Base-by-base conservation (phyloP, 2,888 invertebrate species). In the Coenonympha arcania region DNA sequence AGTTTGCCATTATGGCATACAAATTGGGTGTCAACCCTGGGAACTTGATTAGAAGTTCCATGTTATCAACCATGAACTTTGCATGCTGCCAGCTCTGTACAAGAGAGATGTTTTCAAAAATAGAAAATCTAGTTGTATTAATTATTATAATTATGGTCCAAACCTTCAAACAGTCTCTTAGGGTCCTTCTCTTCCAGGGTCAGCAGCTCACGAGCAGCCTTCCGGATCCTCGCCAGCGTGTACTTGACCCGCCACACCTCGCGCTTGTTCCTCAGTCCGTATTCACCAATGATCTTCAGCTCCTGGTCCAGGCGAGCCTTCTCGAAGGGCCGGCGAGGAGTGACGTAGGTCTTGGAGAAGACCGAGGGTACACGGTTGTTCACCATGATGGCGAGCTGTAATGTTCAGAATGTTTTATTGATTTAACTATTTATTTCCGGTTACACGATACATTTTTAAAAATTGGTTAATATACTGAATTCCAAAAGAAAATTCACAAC, bases 211-310 rank as follows among this genome's bases (percentile, higher is more conserved):
- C 99, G 92, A 71, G 99, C 99, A 79, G 98, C 99, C 87, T 99
- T 99, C 77, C 99, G 95, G 87, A 99, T 99, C 82, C 99, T 98
- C 50, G 99, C 99, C 64, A 99, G 88, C 8, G 98, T 96, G 87
- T 96, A 98, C 85, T 99, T 99, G 34, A 99, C 99, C 59, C 99
- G 90, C 99, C 99, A 99, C 59, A 99, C 98, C 84, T 99, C 99
- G 66, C 99, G 94, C 87, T 99, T 99, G 89, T 99, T 99, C 61
- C 98, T 91, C 45, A 99, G 92, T 86, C 99, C 99, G 89, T 96
- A 99, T 83, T 99, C 98, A 69, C 99, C 99, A 72, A 99, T 99
- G 78, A 98, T 95, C 85, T 98, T 98, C 77, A 99, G 93, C 88
- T 99, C 99, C 84, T 97, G 96, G 80, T 99, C 99, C 60, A 99